Conservation (phyloP, 2,797 vertebrate genomes). For the Hypotaenidia philippensis region DNA sequence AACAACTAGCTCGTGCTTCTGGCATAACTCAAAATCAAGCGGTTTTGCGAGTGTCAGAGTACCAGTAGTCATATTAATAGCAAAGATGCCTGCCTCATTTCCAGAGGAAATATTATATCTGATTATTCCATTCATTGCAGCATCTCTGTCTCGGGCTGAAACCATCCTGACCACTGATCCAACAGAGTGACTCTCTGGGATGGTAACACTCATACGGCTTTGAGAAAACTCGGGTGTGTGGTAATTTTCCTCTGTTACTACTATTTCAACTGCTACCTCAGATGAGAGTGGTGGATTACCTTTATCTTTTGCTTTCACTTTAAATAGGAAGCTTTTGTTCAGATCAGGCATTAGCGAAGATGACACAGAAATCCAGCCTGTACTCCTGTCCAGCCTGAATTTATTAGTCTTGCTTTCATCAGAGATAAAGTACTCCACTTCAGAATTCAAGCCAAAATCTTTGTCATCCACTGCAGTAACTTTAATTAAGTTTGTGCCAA, state of each 20-base stretch:
- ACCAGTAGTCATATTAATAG: constrained; percentile 90
- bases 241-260: constrained; percentile 96
- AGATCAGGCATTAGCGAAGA: constrained; percentile 88
- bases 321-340: constrained; percentile 88
- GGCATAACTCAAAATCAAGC: constrained; percentile 91
- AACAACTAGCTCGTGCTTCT: constrained; percentile 90
- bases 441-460: constrained; percentile 95
- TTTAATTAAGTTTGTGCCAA: constrained; percentile 90
- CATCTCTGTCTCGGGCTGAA: constrained; percentile 92
- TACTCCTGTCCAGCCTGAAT: constrained; percentile 90
- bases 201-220: constrained; percentile 87
- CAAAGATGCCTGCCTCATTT: constrained; percentile 88
- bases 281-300: constrained; percentile 93
- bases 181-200: constrained; percentile 91
- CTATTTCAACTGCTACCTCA: constrained; percentile 83
- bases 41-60: constrained; percentile 86
- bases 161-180: constrained; percentile 89
- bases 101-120: constrained; percentile 91
- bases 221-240: constrained; percentile 98
- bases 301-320: constrained; percentile 90
- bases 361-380: constrained; percentile 92
- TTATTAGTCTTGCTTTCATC: constrained; percentile 87
- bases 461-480: constrained; percentile 90
- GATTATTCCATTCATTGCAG: constrained; percentile 91
- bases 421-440: constrained; percentile 90